Base-by-base conservation (phyloP, 2,797 vertebrate species). In the Rhinichthys osculus region DNA sequence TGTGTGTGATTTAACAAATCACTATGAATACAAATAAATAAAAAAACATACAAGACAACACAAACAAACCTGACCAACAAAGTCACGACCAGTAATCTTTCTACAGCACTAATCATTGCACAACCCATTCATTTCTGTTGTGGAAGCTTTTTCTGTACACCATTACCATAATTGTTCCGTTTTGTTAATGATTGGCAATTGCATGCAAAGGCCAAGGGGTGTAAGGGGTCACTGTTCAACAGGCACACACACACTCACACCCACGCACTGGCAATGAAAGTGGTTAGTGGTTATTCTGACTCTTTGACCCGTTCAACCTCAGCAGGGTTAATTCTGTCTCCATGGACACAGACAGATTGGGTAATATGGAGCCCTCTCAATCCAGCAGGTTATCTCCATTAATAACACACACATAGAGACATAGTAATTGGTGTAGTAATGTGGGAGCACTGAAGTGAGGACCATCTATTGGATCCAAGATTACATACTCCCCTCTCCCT, bases 381-480 rank as follows among this genome's bases (percentile, higher is more conserved):
- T 90, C 91, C 90, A 90, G 91, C 89, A 92, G 92, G 94, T 92
- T 95, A 96, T 95, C 94, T 94, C 93, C 90, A 95, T 96, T 95
- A 96, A 95, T 90, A 93, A 94, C 93, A 93, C 90, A 90, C 90
- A 89, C 85, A 84, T 38, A 83, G 7, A 82, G 67, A 78, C 87
- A 86, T 84, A 83, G 93, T 95, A 94, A 95, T 93, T 93, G 92
- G 91, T 89, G 90, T 87, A 93, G 90, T 94, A 94, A 94, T 95
- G 92, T 88, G 93, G 89, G 87, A 86, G 86, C 91, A 90, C 88
- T 88, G 92, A 94, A 90, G 93, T 91, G 92, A 91, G 90, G 91
- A 90, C 91, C 92, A 93, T 94, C 91, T 91, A 93, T 94, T 88
- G 92, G 91, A 88, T 90, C 78, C 89, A 90, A 93, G 93, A 95